Evolutionary conservation across 2,888 invertebrate genomes (phyloP), one percentile per base, ranked within the genome.

Genomic region (Tribolium freemani): DNA sequence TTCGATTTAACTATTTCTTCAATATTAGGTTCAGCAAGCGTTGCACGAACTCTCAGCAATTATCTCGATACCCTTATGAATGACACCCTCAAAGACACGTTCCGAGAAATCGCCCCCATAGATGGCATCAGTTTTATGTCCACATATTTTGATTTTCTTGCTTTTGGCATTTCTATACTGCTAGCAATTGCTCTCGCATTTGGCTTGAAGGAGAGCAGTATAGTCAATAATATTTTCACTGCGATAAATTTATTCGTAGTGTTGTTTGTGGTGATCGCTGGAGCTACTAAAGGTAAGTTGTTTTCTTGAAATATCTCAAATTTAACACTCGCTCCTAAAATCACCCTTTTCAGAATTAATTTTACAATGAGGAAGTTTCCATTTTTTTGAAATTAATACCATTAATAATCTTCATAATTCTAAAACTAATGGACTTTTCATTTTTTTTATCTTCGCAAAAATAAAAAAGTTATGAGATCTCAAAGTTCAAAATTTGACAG

Each of bases 201-300:
- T 75, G 97, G 97, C 0, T 94, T 96, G 46, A 96, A 95, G 82
- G 96, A 96, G 85, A 97, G 96, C 0, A 93, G 95, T 0, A 88
- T 90, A 57, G 92, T 94, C 76, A 97, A 97, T 87, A 97, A 96
- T 83, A 88, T 96, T 64, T 95, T 97, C 82, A 97, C 97, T 0
- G 86, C 91, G 0, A 88, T 95, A 45, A 97, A 97, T 85, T 87
- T 97, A 30, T 86, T 90, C 9, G 94, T 97, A 0, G 95, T 97
- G 0, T 77, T 93, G 3, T 96, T 94, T 83, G 94, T 96, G 66
- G 91, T 96, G 51, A 90, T 96, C 72, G 89, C 93, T 51, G 97
- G 97, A 8, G 90, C 90, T 0, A 88, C 92, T 20, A 92, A 93
- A 88, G 91, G 93, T 93, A 85, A 83, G 70, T 63, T 16, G 1